Percentiles rank a stretch among this genome's conserved stretches.
These are phyloP conservation scores for Coleophora flavipennella DNA, from an alignment of 2,888 invertebrate species.

Conservation along the genomic window DNA sequence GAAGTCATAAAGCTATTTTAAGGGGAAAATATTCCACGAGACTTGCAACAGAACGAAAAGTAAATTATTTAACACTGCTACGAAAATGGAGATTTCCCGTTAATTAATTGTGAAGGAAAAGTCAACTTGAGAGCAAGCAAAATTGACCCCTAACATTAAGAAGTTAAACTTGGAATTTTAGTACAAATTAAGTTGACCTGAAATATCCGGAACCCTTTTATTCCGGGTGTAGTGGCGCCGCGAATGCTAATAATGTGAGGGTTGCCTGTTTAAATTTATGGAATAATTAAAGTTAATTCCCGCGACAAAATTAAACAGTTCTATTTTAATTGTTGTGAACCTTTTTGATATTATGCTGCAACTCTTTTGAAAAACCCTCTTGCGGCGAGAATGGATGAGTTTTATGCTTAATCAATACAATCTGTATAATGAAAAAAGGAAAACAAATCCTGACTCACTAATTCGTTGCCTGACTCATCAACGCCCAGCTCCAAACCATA, in stretches of 20 bases:
- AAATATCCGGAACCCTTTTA: constrained; percentile 63
- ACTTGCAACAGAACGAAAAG: constrained; percentile 17
- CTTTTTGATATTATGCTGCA: too few species aligned
- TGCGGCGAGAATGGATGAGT: too few species aligned
- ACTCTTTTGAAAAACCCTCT: too few species aligned
- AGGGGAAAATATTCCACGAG: neutral
- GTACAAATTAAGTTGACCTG: constrained; percentile 53
- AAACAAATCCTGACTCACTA: too few species aligned
- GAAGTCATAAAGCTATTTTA: too few species aligned
- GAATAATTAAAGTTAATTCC: constrained; percentile 65
- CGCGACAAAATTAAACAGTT: constrained; percentile 39
- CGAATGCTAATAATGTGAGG: constrained; percentile 67
- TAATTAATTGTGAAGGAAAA: constrained; percentile 58
- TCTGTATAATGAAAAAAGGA: too few species aligned
- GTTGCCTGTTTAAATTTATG: constrained; percentile 59
- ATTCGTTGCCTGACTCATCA: too few species aligned
- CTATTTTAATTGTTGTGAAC: constrained; percentile 1
- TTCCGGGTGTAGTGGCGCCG: constrained; percentile 52
- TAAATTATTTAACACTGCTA: constrained; percentile 53
- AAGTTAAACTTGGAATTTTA: constrained; percentile 56
- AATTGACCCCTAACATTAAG: constrained; percentile 48
- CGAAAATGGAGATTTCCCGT: constrained; percentile 60
- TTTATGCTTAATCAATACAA: too few species aligned
- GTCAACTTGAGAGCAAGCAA: constrained; percentile 31
- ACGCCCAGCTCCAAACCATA: too few species aligned